phyloP scores from a whole-genome alignment of 2,113 vertebrate species.

The Phylloscopus whistleri region DNA sequence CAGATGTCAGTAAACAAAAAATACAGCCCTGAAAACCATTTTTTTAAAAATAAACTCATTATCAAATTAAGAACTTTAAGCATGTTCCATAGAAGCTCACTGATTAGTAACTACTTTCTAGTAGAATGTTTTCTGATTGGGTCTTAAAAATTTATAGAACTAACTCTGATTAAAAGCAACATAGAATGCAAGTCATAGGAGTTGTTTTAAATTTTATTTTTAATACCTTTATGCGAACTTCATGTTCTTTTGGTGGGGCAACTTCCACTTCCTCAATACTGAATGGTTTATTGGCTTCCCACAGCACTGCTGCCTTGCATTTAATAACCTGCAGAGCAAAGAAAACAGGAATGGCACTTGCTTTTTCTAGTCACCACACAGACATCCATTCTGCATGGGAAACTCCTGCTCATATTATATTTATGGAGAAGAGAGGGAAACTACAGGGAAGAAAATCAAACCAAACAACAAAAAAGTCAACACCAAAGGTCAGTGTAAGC shows the following conservation, averaged over 20 bases:
- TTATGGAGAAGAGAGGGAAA: neutral
- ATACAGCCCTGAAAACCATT: neutral
- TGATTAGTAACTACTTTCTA: neutral
- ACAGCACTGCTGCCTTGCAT: slow-evolving; percentile 84
- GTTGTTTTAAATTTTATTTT: neutral
- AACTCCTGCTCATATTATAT: neutral
- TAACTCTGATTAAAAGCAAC: neutral
- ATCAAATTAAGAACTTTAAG: neutral
- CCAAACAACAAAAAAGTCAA: neutral
- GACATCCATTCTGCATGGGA: neutral
- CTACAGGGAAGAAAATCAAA: neutral
- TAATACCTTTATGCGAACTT: slow-evolving; percentile 85
- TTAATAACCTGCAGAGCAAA: slow-evolving; percentile 80
- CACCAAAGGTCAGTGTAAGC: neutral
- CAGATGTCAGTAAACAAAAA: neutral
- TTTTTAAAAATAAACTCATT: neutral
- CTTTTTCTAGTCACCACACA: neutral
- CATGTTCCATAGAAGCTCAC: neutral
- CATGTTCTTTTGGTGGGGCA: slow-evolving; percentile 79
- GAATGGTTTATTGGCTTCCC: slow-evolving; percentile 81
- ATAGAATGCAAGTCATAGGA: neutral
- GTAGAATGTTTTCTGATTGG: neutral
- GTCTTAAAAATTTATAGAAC: neutral
- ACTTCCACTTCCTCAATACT: slow-evolving; percentile 87
- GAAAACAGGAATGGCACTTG: neutral